These are phyloP conservation scores for Lates japonicus DNA, from an alignment of 2,797 vertebrate genomes.

Conservation along the genomic window DNA sequence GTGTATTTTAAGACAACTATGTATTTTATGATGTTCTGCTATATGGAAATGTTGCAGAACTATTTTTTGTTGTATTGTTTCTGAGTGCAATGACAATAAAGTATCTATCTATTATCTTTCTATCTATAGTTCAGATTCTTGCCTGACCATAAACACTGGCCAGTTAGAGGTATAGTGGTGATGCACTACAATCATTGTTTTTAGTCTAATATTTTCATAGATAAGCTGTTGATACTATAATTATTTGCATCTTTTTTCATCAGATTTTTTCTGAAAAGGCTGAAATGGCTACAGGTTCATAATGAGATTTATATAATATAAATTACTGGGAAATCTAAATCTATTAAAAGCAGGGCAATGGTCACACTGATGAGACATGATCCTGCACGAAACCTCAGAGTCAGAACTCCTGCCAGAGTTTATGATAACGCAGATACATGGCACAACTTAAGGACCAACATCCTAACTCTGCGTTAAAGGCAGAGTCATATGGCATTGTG, in stretches of 20 bases:
- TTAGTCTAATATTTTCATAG: conserved; percentile 2
- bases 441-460: conserved; percentile 23
- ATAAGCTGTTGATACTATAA: neutral
- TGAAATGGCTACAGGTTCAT: neutral
- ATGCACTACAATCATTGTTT: neutral
- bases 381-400: neutral
- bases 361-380: neutral
- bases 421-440: conserved; percentile 38
- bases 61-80: too few relatives aligned
- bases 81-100: too few relatives aligned
- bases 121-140: conserved; percentile 20
- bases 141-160: neutral
- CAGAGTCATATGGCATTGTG: conserved; percentile 23
- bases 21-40: too few relatives aligned
- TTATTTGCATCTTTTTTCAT: conserved; percentile 3
- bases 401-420: conserved; percentile 12
- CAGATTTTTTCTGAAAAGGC: conserved; percentile 3
- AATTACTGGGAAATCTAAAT: neutral
- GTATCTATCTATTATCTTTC: too few relatives aligned
- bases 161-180: neutral
- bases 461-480: conserved; percentile 14
- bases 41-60: too few relatives aligned
- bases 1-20: too few relatives aligned
- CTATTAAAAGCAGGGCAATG: neutral
- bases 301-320: neutral